Evolutionary conservation across 2,113 vertebrate genomes (phyloP), one percentile per base, ranked within the genome.

Genomic region (Corapipo altera): DNA sequence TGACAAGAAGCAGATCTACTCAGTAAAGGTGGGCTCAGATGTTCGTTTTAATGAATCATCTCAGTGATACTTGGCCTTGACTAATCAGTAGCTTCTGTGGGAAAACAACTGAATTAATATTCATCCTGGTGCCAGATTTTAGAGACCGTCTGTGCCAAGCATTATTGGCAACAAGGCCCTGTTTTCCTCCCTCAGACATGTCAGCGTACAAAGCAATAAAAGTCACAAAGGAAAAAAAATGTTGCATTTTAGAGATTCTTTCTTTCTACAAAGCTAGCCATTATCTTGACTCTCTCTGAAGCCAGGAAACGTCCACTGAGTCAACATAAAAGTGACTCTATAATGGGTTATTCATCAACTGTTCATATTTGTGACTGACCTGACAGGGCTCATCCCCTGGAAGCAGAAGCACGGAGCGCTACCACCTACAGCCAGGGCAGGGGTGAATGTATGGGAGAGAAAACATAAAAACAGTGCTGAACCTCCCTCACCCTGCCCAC

Each of bases 101-200:
- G 98, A 98, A 98, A 98, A 97, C 95, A 96, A 97, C 91, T 64
- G 91, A 95, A 95, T 97, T 93, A 95, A 94, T 95, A 85, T 89
- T 89, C 86, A 93, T 76, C 90, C 87, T 0, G 1, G 88, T 88
- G 95, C 97, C 96, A 92, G 91, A 93, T 93, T 95, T 96, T 93
- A 87, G 76, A 85, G 96, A 59, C 54, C 0, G n/a, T 70, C 87
- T 74, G 95, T 97, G 96, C 97, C 97, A 97, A 97, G 91, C 21
- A 97, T 66, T 89, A 78, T n/a, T 81, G 97, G 97, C 97, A 98
- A 86, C 54, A 67, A 92, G 87, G 88, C 58, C 78, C 97, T 95
- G 94, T 94, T 93, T 97, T 93, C 94, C 96, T 97, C 97, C 97
- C 94, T 94, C 97, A 96, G 93, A 96, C 95, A 95, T 95, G 95